Percentiles rank a stretch among this genome's conserved stretches.
phyloP scores from a whole-genome alignment of 2,797 vertebrate species.

The Pterois miles region DNA sequence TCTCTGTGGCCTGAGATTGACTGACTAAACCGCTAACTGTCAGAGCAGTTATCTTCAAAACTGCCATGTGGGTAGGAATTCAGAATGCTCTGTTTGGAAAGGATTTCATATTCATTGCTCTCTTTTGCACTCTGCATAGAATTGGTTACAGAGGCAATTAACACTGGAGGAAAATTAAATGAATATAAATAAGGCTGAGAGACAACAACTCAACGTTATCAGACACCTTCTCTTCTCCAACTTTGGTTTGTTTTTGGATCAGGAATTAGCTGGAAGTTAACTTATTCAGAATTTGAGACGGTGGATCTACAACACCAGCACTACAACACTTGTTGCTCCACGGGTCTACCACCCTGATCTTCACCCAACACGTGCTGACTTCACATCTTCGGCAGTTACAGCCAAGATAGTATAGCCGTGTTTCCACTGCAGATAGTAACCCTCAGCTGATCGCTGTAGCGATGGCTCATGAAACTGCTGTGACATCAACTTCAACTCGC shows the following conservation, averaged over 20 bases:
- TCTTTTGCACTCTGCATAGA: conserved; percentile 48
- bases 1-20: conserved; percentile 63
- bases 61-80: conserved; percentile 47
- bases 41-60: conserved; percentile 58
- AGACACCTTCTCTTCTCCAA: conserved; percentile 19
- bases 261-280: not conserved
- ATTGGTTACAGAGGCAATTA: conserved; percentile 52
- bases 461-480: too few species aligned
- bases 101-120: conserved; percentile 44
- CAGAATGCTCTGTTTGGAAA: conserved; percentile 41
- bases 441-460: too few species aligned
- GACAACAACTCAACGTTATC: conserved; percentile 31
- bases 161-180: conserved; percentile 31
- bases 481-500: too few species aligned
- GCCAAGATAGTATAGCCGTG: too few species aligned
- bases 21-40: conserved; percentile 64
- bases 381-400: not conserved
- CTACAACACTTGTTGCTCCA: too few species aligned
- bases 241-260: conserved; percentile 22
- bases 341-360: not conserved
- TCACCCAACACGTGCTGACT: not conserved
- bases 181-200: conserved; percentile 50
- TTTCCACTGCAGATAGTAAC: too few species aligned
- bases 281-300: not conserved
- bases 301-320: too few species aligned